phyloP scores from a whole-genome alignment of 2,113 vertebrate species.

The Fukomys damarensis region DNA sequence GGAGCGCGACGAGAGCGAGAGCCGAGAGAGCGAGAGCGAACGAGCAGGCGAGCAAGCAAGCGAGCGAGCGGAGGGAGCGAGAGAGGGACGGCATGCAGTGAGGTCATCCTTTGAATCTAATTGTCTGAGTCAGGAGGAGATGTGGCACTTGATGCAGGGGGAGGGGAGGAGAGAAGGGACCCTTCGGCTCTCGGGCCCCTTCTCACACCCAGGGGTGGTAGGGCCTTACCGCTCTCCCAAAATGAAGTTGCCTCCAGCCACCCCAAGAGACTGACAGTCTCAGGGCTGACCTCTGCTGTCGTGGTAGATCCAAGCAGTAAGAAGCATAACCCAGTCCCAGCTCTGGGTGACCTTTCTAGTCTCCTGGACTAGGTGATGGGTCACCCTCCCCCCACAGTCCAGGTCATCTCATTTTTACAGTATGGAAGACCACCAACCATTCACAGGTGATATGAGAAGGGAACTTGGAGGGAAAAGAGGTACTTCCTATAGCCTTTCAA shows the following conservation, averaged over 20 bases:
- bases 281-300: conserved; percentile 59
- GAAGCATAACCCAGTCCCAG: background rate
- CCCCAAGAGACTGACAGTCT: background rate
- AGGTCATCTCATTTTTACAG: background rate
- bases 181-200: conserved; percentile 42
- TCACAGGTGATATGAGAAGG: background rate
- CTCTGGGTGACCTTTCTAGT: background rate
- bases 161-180: conserved; percentile 70
- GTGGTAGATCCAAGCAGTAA: background rate
- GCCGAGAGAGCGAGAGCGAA: background rate
- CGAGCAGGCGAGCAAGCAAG: conserved; percentile 6
- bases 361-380: background rate
- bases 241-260: background rate
- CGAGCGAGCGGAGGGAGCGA: conserved; percentile 67
- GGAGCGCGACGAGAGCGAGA: conserved; percentile 62
- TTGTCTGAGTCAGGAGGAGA: conserved; percentile 85
- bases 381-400: background rate
- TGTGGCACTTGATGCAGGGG: conserved; percentile 82
- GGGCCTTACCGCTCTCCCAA: background rate
- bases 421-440: background rate
- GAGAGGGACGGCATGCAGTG: conserved; percentile 83
- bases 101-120: conserved; percentile 85
- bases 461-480: conserved; percentile 25
- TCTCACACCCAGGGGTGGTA: background rate
- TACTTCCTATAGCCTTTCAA: conserved; percentile 6